Evolutionary conservation across 53 echinoderm and acorn worm genomes (phyloP), one percentile per base, ranked within the genome.

Genomic region (Actinopyga echinites): DNA sequence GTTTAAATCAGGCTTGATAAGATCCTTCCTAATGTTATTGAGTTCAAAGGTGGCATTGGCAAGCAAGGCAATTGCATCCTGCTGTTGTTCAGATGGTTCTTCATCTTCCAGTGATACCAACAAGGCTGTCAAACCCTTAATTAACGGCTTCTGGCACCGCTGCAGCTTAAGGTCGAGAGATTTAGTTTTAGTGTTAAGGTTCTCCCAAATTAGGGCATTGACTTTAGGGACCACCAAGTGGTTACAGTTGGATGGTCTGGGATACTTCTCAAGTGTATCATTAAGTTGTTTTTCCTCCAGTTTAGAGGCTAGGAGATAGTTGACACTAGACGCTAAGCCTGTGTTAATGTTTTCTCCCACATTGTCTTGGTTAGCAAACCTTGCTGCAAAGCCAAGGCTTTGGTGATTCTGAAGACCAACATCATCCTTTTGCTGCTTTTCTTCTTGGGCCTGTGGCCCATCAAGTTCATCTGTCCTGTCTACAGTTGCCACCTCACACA

Each of bases 1-100:
- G 79, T 87, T 79, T 1, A 87, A 54, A 38, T 87, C 87, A 30
- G 66, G 87, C 56, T 85, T 84, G 5, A 84, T 57, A 1, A 71
- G 26, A 32, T 71, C 84, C 37, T 68, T 49, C 4, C 84, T 10
- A 32, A 67, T 42, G 57, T 69, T 33, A 33, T 68, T 69, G 6
- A 84, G 8, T 9, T 19, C 60, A 60, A 60, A 60, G 22, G 25
- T 6, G 6, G 60, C 6, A 60, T 9, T 60, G 60, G 60, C 60
- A n/a, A 42, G 12, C 4, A 80, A 53, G 30, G 82, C 45, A 4
- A 64, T 64, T 5, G 64, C 60, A 63, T 34, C 42, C 29, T 82
- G 64, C 37, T 82, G 82, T 40, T 82, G 65, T 35, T 64, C 40
- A 36, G 21, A 37, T 24, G 45, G 37, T 0, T 5, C 24, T 3